Percentiles rank a stretch among this genome's conserved stretches.
Conservation (phyloP, 53 echinoderm and acorn worm species). For the Paelopatides confundens region DNA sequence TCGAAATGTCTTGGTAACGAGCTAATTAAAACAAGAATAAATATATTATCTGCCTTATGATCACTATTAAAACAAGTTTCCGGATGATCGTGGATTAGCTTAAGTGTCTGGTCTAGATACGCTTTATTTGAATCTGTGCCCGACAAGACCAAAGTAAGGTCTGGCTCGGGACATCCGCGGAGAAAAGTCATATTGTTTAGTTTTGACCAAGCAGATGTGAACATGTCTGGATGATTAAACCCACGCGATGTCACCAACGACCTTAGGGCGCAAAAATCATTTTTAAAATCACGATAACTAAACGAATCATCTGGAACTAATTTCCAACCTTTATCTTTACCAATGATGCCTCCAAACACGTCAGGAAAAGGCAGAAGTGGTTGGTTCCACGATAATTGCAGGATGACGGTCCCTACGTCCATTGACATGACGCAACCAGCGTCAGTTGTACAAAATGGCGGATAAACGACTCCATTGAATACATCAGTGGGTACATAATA, state of each 20-base stretch:
- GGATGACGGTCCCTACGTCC: constrained; percentile 61
- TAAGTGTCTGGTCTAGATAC: constrained; percentile 67
- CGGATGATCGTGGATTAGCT: constrained; percentile 76
- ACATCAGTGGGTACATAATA: constrained; percentile 73
- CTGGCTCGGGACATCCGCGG: constrained; percentile 82
- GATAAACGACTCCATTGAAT: constrained; percentile 53
- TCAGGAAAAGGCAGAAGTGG: constrained; percentile 76
- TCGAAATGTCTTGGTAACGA: constrained; percentile 83
- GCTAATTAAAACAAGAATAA: constrained; percentile 79
- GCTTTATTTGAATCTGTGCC: constrained; percentile 61
- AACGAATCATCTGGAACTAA: constrained; percentile 68
- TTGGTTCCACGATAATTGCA: constrained; percentile 54
- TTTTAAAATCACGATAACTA: constrained; percentile 61
- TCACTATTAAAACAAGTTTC: constrained; percentile 63
- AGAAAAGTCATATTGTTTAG: constrained; percentile 75
- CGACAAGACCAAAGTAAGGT: constrained; percentile 75
- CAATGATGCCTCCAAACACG: constrained; percentile 76
- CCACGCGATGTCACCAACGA: constrained; percentile 79
- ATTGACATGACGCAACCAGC: constrained; percentile 82
- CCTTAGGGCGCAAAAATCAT: constrained; percentile 68
- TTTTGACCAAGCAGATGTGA: constrained; percentile 63
- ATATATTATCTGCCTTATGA: constrained; percentile 67
- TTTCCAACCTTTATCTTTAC: constrained; percentile 66
- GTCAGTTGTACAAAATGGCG: constrained; percentile 80
- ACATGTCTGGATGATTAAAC: constrained; percentile 52